These are phyloP conservation scores for Trichechus manatus DNA, from an alignment of 2,113 vertebrate genomes.

Conservation along the genomic window DNA sequence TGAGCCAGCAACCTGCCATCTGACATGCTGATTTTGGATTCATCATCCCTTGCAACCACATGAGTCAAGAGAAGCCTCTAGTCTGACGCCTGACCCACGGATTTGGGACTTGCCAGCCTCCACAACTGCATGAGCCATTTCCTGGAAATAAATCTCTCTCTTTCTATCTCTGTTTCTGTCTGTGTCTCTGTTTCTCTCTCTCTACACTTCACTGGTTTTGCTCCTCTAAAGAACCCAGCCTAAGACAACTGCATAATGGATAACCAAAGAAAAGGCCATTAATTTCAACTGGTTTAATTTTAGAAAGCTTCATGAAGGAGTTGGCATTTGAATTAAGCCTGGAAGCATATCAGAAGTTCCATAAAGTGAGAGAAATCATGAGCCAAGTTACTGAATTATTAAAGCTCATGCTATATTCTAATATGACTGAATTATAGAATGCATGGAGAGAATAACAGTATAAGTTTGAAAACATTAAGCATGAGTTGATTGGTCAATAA, in stretches of 20 bases:
- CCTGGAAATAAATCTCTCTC: too few relatives aligned
- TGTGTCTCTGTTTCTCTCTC: too few relatives aligned
- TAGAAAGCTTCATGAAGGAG: conserved; percentile 14
- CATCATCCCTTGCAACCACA: too few relatives aligned
- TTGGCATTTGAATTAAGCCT: neutral
- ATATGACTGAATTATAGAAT: neutral
- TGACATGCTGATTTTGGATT: too few relatives aligned
- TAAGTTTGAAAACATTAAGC: neutral
- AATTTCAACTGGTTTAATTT: conserved; percentile 23
- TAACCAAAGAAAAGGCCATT: neutral
- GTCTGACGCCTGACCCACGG: too few relatives aligned
- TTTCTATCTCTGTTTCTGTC: too few relatives aligned
- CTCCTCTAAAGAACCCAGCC: too few relatives aligned
- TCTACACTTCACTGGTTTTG: too few relatives aligned
- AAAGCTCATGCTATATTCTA: neutral
- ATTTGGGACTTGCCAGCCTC: too few relatives aligned
- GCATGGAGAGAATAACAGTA: neutral
- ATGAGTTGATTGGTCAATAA: neutral
- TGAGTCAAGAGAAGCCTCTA: too few relatives aligned
- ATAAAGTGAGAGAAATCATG: neutral
- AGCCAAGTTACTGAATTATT: neutral
- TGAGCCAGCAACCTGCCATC: too few relatives aligned
- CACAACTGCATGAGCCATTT: too few relatives aligned
- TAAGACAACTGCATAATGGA: neutral
- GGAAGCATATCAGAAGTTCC: neutral